These are phyloP conservation scores for Oostethus manadensis DNA, from an alignment of 2,113 vertebrate species.

Conservation along the genomic window DNA sequence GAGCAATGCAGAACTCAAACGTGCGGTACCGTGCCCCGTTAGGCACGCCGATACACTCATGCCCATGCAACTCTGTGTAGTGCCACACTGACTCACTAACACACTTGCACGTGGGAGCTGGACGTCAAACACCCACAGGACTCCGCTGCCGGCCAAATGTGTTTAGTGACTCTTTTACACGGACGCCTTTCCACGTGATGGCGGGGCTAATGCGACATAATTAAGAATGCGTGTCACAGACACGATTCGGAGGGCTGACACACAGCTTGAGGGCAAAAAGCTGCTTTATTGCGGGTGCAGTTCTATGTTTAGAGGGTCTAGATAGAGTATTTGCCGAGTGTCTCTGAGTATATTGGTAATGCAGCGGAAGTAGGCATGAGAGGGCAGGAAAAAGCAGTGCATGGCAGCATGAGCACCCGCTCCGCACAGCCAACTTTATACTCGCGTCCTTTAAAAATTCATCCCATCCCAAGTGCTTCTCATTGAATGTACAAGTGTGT, in stretches of 20 bases:
- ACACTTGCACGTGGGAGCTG: conserved; percentile 21
- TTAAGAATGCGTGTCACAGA: conserved; percentile 43
- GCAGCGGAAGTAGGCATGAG: conserved; percentile 29
- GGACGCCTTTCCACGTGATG: conserved; percentile 55
- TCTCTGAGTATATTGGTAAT: conserved; percentile 25
- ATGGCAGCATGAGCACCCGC: conserved; percentile 27
- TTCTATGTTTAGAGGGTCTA: conserved; percentile 5
- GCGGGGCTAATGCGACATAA: conserved; percentile 59
- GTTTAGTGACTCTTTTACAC: conserved; percentile 58
- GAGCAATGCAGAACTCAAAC: background rate
- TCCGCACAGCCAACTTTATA: conserved; percentile 27
- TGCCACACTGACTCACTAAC: conserved; percentile 30
- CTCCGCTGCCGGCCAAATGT: conserved; percentile 55
- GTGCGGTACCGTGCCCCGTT: background rate
- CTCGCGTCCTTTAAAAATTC: conserved; percentile 9
- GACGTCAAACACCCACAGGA: conserved; percentile 40
- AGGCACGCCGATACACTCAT: background rate
- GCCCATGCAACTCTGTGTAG: conserved; percentile 13
- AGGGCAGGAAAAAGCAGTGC: conserved; percentile 13
- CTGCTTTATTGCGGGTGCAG: conserved; percentile 9
- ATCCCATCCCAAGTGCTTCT: background rate
- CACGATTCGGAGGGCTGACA: conserved; percentile 46
- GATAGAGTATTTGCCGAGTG: conserved; percentile 19
- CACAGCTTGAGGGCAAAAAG: conserved; percentile 49
- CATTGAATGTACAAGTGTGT: no score